Evolutionary conservation across 2,888 invertebrate species (phyloP), one percentile per base, ranked within the genome.

Genomic region (Orthosia cruda): DNA sequence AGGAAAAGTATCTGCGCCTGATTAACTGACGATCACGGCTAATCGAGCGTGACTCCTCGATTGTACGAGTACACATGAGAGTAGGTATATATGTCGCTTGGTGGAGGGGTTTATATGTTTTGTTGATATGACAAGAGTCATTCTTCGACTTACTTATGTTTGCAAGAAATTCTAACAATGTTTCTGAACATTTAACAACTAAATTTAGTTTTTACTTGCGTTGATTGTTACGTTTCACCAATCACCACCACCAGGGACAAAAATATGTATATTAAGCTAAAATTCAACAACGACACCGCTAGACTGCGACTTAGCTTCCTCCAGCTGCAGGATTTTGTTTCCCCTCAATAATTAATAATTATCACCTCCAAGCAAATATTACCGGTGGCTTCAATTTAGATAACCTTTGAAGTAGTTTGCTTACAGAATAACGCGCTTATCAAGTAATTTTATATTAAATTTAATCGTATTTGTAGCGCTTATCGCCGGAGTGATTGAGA

Each of bases 261-360:
- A 7, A 7, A 32, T 32, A 32, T 32, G 32, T 32, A 40, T 9
- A 40, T 40, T 40, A 40, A 40, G 9, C 5, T 47, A 23, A 40
- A 13, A 40, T 59, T 58, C 11, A 5, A 61, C 61, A 61, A 20
- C 16, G 61, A 61, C 61, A 20, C 11, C 47, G 32, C 72, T 32
- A 26, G 12, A 15, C 45, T 45, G 13, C 9, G 18, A 20, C 45
- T 4, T 18, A 57, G 45, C 20, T 52, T 20, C 45, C 26, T 26
- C 26, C 20, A 54, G 32, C 23, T 40, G 40, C 49, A 20, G 26
- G 32, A 69, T 52, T 71, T 66, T 26, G 68, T 64, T 58, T 55
- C 52, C 69, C 20, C 40, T 65, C 68, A 65, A 68, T 81, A 68
- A 76, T n/a, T n/a, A n/a, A n/a, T n/a, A n/a, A n/a, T n/a, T n/a